A percentile compares a stretch with the other conserved stretches of the same genome.
These are phyloP conservation scores for Orthosia gothica DNA, from an alignment of 2,888 invertebrate species.

Conservation along the genomic window DNA sequence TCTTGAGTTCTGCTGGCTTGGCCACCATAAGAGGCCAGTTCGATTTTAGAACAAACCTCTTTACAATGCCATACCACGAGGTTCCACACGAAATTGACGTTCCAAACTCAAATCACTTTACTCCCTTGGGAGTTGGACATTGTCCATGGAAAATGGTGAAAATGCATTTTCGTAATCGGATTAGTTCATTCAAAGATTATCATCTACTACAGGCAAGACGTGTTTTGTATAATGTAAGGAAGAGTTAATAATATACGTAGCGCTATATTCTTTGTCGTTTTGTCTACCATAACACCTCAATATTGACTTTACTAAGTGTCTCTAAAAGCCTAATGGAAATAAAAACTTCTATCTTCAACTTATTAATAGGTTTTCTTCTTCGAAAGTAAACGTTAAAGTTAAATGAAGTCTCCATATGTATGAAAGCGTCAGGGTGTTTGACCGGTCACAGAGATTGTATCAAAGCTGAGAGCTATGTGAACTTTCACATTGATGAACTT, in stretches of 20 bases:
- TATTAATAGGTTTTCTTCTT: constrained; percentile 15
- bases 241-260: not conserved
- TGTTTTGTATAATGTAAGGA: too few relatives aligned
- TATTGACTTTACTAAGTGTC: constrained; percentile 3
- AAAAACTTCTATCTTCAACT: constrained; percentile 7
- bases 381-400: constrained; percentile 27
- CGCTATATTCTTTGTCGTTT: not conserved
- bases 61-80: too few relatives aligned
- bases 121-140: too few relatives aligned
- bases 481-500: constrained; percentile 46
- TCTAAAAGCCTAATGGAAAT: constrained; percentile 18
- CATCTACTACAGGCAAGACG: too few relatives aligned
- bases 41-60: too few relatives aligned
- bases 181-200: too few relatives aligned
- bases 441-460: constrained; percentile 37
- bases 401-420: constrained; percentile 19
- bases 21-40: too few relatives aligned
- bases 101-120: too few relatives aligned
- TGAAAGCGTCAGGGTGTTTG: constrained; percentile 22
- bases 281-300: not conserved
- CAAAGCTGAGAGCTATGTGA: constrained; percentile 21
- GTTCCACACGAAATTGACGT: too few relatives aligned
- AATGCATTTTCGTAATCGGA: too few relatives aligned
- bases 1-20: too few relatives aligned
- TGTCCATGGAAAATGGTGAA: too few relatives aligned